A percentile compares a stretch with the other conserved stretches of the same genome.
phyloP scores from a whole-genome alignment of 2,888 invertebrate species.

The Sinodicranocentrus sp. region DNA sequence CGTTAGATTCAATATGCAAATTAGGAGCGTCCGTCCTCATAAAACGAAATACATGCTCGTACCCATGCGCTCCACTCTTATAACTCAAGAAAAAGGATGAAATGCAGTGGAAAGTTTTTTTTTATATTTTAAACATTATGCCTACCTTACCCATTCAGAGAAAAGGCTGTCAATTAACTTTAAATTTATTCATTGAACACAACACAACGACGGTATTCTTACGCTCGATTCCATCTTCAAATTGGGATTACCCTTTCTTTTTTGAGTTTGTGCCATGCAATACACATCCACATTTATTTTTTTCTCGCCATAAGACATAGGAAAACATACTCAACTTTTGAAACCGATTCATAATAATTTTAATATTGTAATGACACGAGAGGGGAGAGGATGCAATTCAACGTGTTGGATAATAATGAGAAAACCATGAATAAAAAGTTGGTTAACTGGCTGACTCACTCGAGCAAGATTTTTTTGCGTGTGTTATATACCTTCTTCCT shows the following conservation, averaged over 20 bases:
- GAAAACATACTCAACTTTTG: neutral
- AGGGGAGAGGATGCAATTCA: neutral
- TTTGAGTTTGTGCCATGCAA: neutral
- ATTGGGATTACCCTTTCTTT: slow-evolving; percentile 15
- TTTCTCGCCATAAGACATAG: neutral
- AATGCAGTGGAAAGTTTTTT: slow-evolving; percentile 6
- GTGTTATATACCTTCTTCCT: too few relatives aligned
- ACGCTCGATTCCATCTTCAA: neutral
- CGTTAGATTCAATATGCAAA: too few relatives aligned
- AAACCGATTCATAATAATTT: slow-evolving; percentile 2
- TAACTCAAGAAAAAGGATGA: too few relatives aligned
- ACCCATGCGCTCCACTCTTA: too few relatives aligned
- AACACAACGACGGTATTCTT: neutral
- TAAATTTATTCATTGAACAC: slow-evolving; percentile 9
- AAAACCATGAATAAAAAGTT: slow-evolving; percentile 45
- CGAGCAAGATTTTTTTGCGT: neutral
- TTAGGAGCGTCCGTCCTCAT: too few relatives aligned
- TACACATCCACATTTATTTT: neutral
- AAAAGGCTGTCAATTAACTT: slow-evolving; percentile 6
- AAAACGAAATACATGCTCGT: too few relatives aligned
- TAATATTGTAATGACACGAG: slow-evolving; percentile 24
- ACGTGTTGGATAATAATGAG: slow-evolving; percentile 26
- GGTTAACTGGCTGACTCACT: slow-evolving; percentile 23
- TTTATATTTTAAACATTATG: neutral
- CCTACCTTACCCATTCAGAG: slow-evolving; percentile 1